A percentile compares a stretch with the other conserved stretches of the same genome.
Evolutionary conservation across 2,113 vertebrate species (phyloP).

Genomic region (Geococcyx californianus): DNA sequence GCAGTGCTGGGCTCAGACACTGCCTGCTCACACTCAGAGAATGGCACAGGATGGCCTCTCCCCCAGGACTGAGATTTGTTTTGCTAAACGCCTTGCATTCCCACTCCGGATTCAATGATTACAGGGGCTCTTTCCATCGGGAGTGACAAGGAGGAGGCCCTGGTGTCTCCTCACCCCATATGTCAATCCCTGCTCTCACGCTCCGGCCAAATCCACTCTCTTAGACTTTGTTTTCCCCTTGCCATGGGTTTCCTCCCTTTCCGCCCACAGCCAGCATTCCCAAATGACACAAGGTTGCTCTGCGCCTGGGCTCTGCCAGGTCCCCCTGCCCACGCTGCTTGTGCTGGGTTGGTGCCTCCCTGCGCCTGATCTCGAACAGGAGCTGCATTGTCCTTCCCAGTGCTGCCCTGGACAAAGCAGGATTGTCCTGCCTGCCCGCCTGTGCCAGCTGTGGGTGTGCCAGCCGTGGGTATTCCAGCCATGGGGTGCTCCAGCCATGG

Average conservation of each 20-base stretch:
- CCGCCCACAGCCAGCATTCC: rapidly evolving
- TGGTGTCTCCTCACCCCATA: rapidly evolving
- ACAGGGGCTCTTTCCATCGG: neutral
- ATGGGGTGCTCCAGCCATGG: neutral
- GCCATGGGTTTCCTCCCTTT: neutral
- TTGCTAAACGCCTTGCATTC: neutral
- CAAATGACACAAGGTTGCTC: neutral
- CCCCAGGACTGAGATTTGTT: neutral
- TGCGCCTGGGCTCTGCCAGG: neutral
- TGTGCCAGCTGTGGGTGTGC: neutral
- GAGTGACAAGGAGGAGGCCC: neutral
- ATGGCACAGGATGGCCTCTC: neutral
- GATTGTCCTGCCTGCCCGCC: slow-evolving; percentile 29
- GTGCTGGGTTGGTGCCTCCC: neutral
- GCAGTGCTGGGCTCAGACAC: neutral
- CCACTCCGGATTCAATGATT: neutral
- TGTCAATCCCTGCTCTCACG: neutral
- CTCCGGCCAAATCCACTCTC: neutral
- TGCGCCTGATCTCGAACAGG: slow-evolving; percentile 32
- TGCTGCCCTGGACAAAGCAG: neutral
- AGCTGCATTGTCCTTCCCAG: slow-evolving; percentile 11
- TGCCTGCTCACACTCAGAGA: too few relatives aligned
- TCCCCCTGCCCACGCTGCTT: neutral
- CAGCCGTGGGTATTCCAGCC: too few relatives aligned
- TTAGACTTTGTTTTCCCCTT: neutral